Evolutionary conservation across 2,797 vertebrate genomes (phyloP).

Genomic region (Argya squamiceps): DNA sequence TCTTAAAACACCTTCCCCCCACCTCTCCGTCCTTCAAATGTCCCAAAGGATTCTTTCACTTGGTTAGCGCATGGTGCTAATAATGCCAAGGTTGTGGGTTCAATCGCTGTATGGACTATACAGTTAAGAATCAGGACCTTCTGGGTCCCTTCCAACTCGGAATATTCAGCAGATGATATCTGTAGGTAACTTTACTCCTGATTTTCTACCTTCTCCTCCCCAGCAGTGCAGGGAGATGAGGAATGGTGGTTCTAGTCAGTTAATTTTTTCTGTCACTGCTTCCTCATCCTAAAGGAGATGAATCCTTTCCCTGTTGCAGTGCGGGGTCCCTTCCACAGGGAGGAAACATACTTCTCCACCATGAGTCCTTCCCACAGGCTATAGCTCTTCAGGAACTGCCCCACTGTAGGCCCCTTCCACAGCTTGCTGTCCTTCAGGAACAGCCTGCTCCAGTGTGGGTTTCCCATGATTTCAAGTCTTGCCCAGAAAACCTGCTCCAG

Average conservation of each 20-base stretch:
- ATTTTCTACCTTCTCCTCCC: neutral
- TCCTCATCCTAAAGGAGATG: neutral
- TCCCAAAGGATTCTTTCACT: neutral
- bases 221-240: neutral
- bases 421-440: fast-evolving
- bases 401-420: neutral
- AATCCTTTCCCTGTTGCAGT: neutral
- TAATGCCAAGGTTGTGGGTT: neutral
- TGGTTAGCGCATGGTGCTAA: neutral
- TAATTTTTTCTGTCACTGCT: neutral
- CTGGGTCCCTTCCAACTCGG: neutral
- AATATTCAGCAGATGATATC: neutral
- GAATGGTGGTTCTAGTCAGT: neutral
- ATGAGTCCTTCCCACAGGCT: neutral
- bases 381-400: neutral
- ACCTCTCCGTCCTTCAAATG: neutral
- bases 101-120: neutral
- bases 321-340: neutral
- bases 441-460: neutral
- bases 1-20: neutral
- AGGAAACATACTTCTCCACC: fast-evolving
- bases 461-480: neutral
- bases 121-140: too few relatives aligned
- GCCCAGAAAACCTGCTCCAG: neutral
- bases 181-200: neutral